Evolutionary conservation across 2,888 invertebrate genomes (phyloP).

Genomic region (Physocephala rufipes): DNA sequence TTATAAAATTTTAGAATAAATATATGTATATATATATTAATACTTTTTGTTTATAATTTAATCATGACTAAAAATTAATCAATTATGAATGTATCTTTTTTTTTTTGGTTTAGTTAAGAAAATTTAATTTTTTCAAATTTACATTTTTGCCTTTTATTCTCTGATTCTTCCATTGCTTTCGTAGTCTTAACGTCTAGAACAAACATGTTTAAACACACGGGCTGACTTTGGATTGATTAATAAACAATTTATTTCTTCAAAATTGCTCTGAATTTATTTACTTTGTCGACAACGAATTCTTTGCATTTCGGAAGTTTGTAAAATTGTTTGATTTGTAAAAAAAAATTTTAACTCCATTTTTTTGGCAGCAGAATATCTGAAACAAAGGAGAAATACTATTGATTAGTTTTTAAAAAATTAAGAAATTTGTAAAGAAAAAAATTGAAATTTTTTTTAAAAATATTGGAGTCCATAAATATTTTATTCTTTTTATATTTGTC

Average conservation of each 20-base stretch:
- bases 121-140: slow-evolving; percentile 45
- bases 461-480: not conserved
- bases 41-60: slow-evolving; percentile 38
- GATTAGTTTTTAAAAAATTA: not conserved
- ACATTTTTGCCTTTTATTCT: slow-evolving; percentile 48
- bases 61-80: slow-evolving; percentile 32
- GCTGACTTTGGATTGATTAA: too few relatives aligned
- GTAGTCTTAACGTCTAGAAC: too few relatives aligned
- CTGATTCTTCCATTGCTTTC: not conserved
- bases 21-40: slow-evolving; percentile 47
- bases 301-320: not conserved
- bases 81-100: slow-evolving; percentile 36
- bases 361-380: not conserved
- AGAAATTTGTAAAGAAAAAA: slow-evolving; percentile 8
- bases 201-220: too few relatives aligned
- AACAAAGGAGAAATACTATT: not conserved
- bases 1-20: too few relatives aligned
- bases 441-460: not conserved
- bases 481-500: not conserved
- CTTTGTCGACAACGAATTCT: not conserved
- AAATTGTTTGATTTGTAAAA: not conserved
- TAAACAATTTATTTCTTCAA: too few relatives aligned
- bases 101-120: slow-evolving; percentile 34
- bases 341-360: not conserved
- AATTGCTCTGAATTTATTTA: too few relatives aligned